phyloP scores from a whole-genome alignment of 2,888 invertebrate species.

The Protophormia terraenovae region DNA sequence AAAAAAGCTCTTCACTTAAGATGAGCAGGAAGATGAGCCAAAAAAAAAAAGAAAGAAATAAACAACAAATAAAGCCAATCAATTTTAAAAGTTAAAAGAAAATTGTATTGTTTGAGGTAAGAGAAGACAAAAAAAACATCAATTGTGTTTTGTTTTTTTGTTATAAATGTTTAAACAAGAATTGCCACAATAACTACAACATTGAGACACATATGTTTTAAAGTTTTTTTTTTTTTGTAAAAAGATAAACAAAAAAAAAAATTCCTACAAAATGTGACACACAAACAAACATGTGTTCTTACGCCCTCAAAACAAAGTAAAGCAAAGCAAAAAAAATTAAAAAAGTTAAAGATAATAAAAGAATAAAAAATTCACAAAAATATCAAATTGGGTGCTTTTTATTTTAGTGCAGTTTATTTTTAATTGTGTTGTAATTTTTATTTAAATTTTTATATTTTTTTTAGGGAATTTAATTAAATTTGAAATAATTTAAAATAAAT shows the following conservation, averaged over 20 bases:
- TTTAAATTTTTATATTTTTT: too few species aligned
- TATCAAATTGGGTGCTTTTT: background rate
- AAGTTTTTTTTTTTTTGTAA: conserved; percentile 8
- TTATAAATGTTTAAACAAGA: conserved; percentile 9
- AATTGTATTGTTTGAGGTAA: conserved; percentile 48
- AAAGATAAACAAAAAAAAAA: conserved; percentile 28
- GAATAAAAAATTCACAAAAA: conserved; percentile 23
- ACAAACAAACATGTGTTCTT: conserved; percentile 78
- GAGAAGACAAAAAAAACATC: conserved; percentile 22
- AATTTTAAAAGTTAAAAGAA: conserved; percentile 70
- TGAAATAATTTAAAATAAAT: too few species aligned
- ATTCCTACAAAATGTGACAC: conserved; percentile 72
- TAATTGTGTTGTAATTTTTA: conserved; percentile 16
- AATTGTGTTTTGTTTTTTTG: conserved; percentile 40
- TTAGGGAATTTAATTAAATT: too few species aligned
- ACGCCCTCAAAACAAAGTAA: conserved; percentile 74
- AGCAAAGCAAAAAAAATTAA: background rate
- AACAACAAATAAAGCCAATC: conserved; percentile 74
- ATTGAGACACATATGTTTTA: conserved; percentile 49
- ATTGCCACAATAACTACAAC: conserved; percentile 39
- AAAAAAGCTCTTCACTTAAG: conserved; percentile 6
- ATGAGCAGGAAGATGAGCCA: conserved; percentile 43
- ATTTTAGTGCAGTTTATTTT: conserved; percentile 40
- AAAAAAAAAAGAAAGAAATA: too few species aligned
- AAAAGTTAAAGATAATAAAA: background rate